phyloP scores from a whole-genome alignment of 2,797 vertebrate genomes.

The Sorex maritimensis region DNA sequence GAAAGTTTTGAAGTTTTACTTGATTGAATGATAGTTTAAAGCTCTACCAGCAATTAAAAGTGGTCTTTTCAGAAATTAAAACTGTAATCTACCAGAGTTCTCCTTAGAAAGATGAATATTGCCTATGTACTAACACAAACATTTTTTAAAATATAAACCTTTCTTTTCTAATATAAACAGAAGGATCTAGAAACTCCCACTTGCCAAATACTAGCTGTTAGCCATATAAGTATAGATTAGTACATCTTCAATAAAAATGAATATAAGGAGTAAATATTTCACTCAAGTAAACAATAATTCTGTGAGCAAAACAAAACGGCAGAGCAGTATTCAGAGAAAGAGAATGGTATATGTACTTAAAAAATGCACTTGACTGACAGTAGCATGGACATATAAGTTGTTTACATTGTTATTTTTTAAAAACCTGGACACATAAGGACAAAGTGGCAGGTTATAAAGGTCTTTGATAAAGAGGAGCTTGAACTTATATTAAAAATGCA shows the following conservation, averaged over 20 bases:
- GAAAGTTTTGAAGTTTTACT: background rate
- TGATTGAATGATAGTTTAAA: background rate
- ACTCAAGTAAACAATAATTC: conserved; percentile 21
- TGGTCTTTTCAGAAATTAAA: background rate
- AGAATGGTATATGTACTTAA: background rate
- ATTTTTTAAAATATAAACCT: background rate
- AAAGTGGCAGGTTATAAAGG: background rate
- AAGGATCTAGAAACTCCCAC: background rate
- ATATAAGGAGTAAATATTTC: background rate
- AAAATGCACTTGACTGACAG: background rate
- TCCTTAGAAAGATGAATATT: background rate
- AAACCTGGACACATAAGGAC: background rate
- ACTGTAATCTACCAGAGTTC: background rate
- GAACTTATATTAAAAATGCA: background rate
- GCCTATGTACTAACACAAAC: no score
- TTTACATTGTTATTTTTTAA: background rate
- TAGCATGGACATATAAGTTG: background rate
- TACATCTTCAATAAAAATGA: background rate
- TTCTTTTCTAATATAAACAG: background rate
- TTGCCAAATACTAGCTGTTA: background rate
- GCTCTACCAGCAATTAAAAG: background rate
- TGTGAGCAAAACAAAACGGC: background rate
- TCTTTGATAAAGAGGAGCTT: background rate
- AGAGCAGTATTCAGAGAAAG: background rate
- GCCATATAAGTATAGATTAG: background rate